A percentile compares a stretch with the other conserved stretches of the same genome.
Conservation (phyloP, 2,797 vertebrate species). For the Nyctibius grandis region DNA sequence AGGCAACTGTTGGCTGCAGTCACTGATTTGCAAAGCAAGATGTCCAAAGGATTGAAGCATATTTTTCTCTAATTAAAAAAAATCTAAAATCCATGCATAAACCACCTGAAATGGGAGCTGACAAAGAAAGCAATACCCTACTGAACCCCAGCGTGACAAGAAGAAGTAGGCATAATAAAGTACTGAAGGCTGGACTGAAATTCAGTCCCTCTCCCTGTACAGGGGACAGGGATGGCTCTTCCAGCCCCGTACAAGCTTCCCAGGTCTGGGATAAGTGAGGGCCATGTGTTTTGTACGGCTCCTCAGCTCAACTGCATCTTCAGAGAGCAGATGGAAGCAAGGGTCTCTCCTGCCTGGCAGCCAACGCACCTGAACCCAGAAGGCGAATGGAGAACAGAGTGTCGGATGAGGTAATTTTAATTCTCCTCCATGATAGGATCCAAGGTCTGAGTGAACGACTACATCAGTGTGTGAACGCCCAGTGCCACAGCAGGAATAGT, state of each 20-base stretch:
- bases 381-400: not conserved
- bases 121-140: not conserved
- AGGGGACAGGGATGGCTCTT: not conserved
- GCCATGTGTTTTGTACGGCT: accelerated
- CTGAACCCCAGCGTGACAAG: not conserved
- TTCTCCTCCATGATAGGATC: accelerated
- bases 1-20: slow-evolving; percentile 24
- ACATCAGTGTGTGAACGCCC: accelerated
- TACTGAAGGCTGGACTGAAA: not conserved
- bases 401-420: not conserved
- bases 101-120: not conserved
- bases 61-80: slow-evolving; percentile 37
- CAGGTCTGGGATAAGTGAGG: not conserved
- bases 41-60: slow-evolving; percentile 19
- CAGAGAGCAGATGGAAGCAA: not conserved
- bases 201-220: not conserved
- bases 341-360: not conserved
- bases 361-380: not conserved
- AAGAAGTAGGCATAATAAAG: not conserved
- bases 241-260: not conserved
- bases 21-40: slow-evolving; percentile 50
- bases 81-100: not conserved
- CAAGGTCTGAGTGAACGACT: not conserved
- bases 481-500: accelerated
- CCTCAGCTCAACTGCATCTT: accelerated